A percentile compares a stretch with the other conserved stretches of the same genome.
These are phyloP conservation scores for Elysia crispata DNA, from an alignment of 2,888 invertebrate species.

Conservation along the genomic window DNA sequence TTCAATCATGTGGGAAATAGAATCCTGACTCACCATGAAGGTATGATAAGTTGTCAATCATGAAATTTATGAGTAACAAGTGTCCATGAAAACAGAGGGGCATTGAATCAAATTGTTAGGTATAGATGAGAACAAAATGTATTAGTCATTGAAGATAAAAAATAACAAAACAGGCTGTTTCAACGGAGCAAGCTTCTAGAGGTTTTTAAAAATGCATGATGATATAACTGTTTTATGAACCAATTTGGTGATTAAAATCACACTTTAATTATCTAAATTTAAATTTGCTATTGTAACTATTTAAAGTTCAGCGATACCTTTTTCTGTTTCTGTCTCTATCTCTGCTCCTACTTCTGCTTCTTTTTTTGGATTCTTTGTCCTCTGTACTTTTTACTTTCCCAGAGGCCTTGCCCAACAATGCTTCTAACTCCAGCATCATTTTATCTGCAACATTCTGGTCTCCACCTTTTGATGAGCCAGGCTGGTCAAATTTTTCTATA, in stretches of 20 bases:
- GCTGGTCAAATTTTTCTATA: conserved; percentile 3
- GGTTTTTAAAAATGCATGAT: not conserved
- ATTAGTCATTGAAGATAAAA: too few species aligned
- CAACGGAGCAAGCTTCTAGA: too few species aligned
- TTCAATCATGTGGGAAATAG: not conserved
- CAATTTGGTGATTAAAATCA: too few species aligned
- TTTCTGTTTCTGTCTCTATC: conserved; percentile 51
- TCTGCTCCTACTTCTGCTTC: conserved; percentile 35
- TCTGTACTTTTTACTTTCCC: not conserved
- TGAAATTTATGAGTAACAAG: not conserved
- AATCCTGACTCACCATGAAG: not conserved
- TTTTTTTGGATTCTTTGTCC: not conserved
- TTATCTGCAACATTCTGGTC: conserved; percentile 50
- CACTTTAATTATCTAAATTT: too few species aligned
- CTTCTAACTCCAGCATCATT: conserved; percentile 78
- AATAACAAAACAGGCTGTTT: conserved; percentile 10
- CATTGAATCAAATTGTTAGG: too few species aligned
- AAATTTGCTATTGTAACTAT: not conserved
- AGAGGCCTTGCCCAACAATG: conserved; percentile 65
- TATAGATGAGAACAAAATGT: too few species aligned
- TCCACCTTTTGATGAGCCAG: conserved; percentile 38
- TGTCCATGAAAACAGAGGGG: too few species aligned
- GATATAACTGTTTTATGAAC: not conserved
- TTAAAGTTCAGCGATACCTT: conserved; percentile 50
- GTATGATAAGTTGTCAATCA: not conserved